phyloP scores from a whole-genome alignment of 2,113 vertebrate genomes.

The Numida meleagris region DNA sequence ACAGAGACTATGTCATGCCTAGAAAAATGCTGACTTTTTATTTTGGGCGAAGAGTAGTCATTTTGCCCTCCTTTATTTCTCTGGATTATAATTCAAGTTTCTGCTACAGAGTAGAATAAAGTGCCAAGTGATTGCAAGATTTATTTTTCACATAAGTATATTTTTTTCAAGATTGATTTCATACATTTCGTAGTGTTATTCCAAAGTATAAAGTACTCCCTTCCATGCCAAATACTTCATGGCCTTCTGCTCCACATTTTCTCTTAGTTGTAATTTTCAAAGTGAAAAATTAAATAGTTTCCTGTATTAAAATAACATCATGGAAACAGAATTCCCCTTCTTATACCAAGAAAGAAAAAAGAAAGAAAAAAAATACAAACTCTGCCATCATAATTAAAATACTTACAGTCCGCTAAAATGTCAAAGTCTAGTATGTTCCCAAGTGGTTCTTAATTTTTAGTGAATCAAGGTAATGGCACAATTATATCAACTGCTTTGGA shows the following conservation, averaged over 20 bases:
- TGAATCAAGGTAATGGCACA: neutral
- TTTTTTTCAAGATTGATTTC: neutral
- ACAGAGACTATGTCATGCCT: neutral
- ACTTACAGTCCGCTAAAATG: neutral
- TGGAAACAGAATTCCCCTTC: neutral
- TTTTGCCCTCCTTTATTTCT: neutral
- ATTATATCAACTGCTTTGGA: neutral
- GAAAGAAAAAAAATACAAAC: neutral
- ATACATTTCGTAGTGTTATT: neutral
- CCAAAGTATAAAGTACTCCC: neutral
- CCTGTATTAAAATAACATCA: neutral
- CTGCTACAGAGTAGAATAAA: neutral
- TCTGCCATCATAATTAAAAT: neutral
- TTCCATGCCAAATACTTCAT: neutral
- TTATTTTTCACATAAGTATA: neutral
- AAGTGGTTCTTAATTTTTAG: neutral
- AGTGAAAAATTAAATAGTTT: neutral
- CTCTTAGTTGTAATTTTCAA: neutral
- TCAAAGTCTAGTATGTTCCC: neutral
- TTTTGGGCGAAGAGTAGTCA: neutral
- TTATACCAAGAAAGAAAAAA: neutral
- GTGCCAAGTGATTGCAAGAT: neutral
- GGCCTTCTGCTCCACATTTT: neutral
- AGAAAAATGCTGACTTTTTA: neutral
- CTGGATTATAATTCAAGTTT: neutral